Evolutionary conservation across 2,888 invertebrate species (phyloP), one percentile per base, ranked within the genome.

Genomic region (Elgonia sp.): DNA sequence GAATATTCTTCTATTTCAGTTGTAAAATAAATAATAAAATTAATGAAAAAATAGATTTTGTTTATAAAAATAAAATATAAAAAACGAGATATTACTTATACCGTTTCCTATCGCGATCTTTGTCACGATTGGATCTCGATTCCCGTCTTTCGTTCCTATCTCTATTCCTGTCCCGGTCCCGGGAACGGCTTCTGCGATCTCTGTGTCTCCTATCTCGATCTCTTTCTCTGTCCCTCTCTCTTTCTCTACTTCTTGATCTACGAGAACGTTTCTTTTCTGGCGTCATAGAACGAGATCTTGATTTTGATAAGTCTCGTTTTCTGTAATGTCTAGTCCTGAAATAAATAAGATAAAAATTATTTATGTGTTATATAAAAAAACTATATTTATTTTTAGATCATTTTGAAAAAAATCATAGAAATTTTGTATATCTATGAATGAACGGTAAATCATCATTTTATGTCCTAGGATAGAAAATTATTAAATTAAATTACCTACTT

Each of bases 131-230:
- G 12, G 85, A 81, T 83, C 86, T 77, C 5, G 29, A 29, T 14
- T 86, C 86, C 0, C 86, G 82, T 67, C 96, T 95, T 83, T 96
- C 96, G 0, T 95, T 95, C 12, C 96, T 92, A 70, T 96, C 96
- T 84, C 95, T 94, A 14, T 90, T 95, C 94, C 96, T 95, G 80
- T 96, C 96, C 0, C 96, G 95, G 16, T 96, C 96, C 55, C 96
- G 93, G 12, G 97, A 97, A 90, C 97, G 95, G 91, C 96, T 97
- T 84, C 97, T 95, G 91, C 96, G 89, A 63, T 94, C 94, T 16
- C 94, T 96, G 91, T 96, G 95, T 88, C 97, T 95, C 37, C 96
- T 95, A 63, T 94, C 94, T 67, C 96, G 95, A 69, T 96, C 96
- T 77, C 96, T 39, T 40, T 96, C 96, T 9, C 96, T 95, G 67